Percentiles rank a stretch among this genome's conserved stretches.
phyloP scores from a whole-genome alignment of 2,113 vertebrate genomes.

The Rissa tridactyla region DNA sequence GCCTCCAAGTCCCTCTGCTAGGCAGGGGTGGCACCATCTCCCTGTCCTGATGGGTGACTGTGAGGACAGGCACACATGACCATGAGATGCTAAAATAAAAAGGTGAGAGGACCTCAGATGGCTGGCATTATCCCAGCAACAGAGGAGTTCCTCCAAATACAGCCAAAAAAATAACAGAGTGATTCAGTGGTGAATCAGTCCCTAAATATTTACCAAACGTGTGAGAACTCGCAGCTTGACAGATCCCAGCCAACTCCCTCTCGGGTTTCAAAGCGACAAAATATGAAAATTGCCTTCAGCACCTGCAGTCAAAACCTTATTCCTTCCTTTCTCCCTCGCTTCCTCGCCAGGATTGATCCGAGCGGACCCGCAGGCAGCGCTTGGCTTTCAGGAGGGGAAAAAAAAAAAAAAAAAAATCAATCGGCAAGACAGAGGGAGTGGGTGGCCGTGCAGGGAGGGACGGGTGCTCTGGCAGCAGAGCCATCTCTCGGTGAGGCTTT shows the following conservation, averaged over 20 bases:
- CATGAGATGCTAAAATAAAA: background rate
- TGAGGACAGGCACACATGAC: background rate
- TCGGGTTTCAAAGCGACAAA: background rate
- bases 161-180: background rate
- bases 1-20: background rate
- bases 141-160: background rate
- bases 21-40: background rate
- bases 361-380: background rate
- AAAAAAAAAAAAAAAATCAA: no score
- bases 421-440: background rate
- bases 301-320: background rate
- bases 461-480: background rate
- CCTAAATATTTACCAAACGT: constrained; percentile 22
- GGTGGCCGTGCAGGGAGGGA: background rate
- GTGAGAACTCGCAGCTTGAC: constrained; percentile 15
- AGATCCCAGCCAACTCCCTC: background rate
- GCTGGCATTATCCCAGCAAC: background rate
- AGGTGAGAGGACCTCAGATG: background rate
- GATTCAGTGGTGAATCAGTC: constrained; percentile 28
- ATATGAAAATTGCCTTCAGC: background rate
- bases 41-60: background rate
- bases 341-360: fast-evolving
- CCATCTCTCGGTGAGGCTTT: background rate
- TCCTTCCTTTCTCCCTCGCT: background rate
- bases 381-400: background rate